Evolutionary conservation across 2,888 invertebrate genomes (phyloP).

Genomic region (Conistra vaccinii): DNA sequence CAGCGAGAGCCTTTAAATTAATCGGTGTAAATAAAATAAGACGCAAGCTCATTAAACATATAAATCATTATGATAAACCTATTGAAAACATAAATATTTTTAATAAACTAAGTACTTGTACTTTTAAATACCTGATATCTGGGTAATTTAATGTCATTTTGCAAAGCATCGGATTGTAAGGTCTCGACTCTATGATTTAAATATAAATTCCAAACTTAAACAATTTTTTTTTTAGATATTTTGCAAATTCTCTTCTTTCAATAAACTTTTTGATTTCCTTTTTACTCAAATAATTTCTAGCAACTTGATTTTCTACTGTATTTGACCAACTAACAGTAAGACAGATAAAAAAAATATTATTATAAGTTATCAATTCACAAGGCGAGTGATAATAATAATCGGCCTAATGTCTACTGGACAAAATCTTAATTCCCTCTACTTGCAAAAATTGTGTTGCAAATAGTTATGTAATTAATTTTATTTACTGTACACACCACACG

Average conservation of each 20-base stretch:
- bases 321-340: no score
- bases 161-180: no score
- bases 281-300: no score
- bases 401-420: constrained; percentile 19
- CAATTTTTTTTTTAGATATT: no score
- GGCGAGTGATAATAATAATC: constrained; percentile 45
- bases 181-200: no score
- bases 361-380: constrained; percentile 44
- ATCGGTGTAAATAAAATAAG: not conserved
- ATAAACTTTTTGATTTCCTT: no score
- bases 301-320: no score
- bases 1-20: not conserved
- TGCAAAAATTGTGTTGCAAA: not conserved
- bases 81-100: not conserved
- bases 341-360: constrained; percentile 15
- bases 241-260: no score
- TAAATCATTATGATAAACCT: not conserved
- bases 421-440: not conserved
- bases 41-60: constrained; percentile 14
- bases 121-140: not conserved
- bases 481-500: not conserved
- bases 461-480: not conserved
- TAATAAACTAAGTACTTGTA: not conserved
- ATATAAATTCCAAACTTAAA: no score
- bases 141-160: no score